These are phyloP conservation scores for Falco naumanni DNA, from an alignment of 2,797 vertebrate species.

Conservation along the genomic window DNA sequence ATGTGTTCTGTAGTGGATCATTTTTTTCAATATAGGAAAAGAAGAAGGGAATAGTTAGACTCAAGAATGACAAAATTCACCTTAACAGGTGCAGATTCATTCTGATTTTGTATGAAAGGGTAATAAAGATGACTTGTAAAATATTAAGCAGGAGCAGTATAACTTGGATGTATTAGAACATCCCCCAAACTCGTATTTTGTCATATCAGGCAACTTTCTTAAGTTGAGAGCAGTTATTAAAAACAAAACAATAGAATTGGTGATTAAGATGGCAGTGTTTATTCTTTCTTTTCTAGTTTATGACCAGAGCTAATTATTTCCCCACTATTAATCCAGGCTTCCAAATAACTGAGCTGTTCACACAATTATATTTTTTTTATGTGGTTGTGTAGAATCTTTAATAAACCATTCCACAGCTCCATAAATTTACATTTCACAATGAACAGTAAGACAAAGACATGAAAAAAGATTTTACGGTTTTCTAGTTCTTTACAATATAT, in stretches of 20 bases:
- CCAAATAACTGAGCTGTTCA: conserved; percentile 4
- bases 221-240: conserved; percentile 11
- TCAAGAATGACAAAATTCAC: conserved; percentile 56
- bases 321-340: neutral
- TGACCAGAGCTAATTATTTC: conserved; percentile 23
- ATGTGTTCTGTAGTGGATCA: neutral
- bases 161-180: conserved; percentile 30
- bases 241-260: conserved; percentile 13
- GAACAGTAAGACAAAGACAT: neutral
- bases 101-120: conserved; percentile 28
- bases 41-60: conserved; percentile 26
- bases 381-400: neutral
- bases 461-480: neutral
- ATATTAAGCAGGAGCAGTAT: conserved; percentile 25
- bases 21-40: conserved; percentile 23
- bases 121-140: conserved; percentile 63
- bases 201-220: neutral
- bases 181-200: conserved; percentile 11
- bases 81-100: conserved; percentile 49
- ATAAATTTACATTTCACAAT: neutral
- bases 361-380: neutral
- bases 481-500: neutral
- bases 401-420: neutral
- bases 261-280: neutral
- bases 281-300: conserved; percentile 1